Percentiles rank a stretch among this genome's conserved stretches.
phyloP scores from a whole-genome alignment of 2,113 vertebrate genomes.

The Notarius quadriscutis region DNA sequence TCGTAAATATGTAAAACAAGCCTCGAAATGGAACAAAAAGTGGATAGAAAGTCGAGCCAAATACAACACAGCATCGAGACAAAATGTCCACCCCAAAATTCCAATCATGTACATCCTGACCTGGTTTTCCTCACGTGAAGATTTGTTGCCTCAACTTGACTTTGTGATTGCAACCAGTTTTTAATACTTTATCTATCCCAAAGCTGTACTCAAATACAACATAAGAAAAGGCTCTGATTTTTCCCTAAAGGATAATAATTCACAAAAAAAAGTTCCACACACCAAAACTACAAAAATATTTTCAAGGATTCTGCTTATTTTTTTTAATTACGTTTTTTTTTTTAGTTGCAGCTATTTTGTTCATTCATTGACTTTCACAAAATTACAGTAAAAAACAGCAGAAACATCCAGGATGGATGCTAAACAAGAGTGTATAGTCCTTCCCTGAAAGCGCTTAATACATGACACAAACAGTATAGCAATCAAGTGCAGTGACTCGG shows the following conservation, averaged over 20 bases:
- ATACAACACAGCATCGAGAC: slow-evolving; percentile 19
- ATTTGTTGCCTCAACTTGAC: slow-evolving; percentile 60
- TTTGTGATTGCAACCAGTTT: slow-evolving; percentile 68
- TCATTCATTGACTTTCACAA: background rate
- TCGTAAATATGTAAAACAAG: background rate
- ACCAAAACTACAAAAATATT: slow-evolving; percentile 48
- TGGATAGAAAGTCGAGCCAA: slow-evolving; percentile 1
- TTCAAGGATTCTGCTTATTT: background rate
- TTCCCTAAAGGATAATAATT: slow-evolving; percentile 49
- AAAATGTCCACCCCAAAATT: slow-evolving; percentile 52
- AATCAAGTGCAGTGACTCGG: background rate
- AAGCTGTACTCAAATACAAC: slow-evolving; percentile 59
- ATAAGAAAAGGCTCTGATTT: slow-evolving; percentile 60
- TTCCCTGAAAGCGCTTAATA: background rate
- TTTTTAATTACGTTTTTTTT: background rate
- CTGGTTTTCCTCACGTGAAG: slow-evolving; percentile 75
- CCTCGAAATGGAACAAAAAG: background rate
- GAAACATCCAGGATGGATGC: background rate
- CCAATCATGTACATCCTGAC: slow-evolving; percentile 62
- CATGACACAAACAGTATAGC: background rate
- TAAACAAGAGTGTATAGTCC: background rate
- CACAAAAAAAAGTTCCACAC: slow-evolving; percentile 49
- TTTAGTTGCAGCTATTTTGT: background rate
- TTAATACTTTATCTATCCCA: slow-evolving; percentile 71
- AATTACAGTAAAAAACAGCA: background rate